These are phyloP conservation scores for Napeogenes sylphis DNA, from an alignment of 2,888 invertebrate genomes.

Conservation along the genomic window DNA sequence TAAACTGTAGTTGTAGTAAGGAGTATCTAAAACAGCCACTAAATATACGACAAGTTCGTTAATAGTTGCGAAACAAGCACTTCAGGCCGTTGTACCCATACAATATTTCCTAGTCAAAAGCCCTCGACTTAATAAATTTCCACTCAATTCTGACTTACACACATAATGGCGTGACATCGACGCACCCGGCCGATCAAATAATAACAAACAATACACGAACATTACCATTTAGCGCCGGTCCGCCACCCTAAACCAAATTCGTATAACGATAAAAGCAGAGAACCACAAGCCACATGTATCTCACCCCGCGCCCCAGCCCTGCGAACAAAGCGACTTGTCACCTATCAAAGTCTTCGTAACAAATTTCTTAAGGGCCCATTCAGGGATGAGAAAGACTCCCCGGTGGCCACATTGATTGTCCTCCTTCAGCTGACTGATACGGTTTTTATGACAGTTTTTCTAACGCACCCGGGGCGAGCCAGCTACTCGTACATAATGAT, in stretches of 20 bases:
- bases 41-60: too few species aligned
- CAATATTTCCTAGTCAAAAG: conserved; percentile 27
- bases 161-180: conserved; percentile 27
- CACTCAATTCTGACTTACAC: conserved; percentile 36
- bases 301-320: conserved; percentile 31
- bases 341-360: conserved; percentile 64
- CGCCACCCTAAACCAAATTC: conserved; percentile 58
- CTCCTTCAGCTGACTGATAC: conserved; percentile 53
- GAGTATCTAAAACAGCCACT: too few species aligned
- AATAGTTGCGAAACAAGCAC: background rate
- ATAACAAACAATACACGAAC: conserved; percentile 52
- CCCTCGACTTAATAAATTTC: conserved; percentile 39
- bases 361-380: conserved; percentile 69
- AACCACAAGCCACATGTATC: conserved; percentile 38
- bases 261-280: conserved; percentile 47
- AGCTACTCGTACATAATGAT: conserved; percentile 62
- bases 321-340: conserved; percentile 42
- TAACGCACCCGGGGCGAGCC: conserved; percentile 39
- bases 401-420: conserved; percentile 66
- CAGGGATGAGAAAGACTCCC: conserved; percentile 57
- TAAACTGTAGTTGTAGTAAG: too few species aligned
- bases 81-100: conserved; percentile 3
- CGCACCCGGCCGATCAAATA: conserved; percentile 44
- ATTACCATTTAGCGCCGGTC: conserved; percentile 51
- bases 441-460: conserved; percentile 59